Percentiles rank a stretch among this genome's conserved stretches.
Conservation (phyloP, 1,140 invertebrate species). For the Calliopsis andreniformis region DNA sequence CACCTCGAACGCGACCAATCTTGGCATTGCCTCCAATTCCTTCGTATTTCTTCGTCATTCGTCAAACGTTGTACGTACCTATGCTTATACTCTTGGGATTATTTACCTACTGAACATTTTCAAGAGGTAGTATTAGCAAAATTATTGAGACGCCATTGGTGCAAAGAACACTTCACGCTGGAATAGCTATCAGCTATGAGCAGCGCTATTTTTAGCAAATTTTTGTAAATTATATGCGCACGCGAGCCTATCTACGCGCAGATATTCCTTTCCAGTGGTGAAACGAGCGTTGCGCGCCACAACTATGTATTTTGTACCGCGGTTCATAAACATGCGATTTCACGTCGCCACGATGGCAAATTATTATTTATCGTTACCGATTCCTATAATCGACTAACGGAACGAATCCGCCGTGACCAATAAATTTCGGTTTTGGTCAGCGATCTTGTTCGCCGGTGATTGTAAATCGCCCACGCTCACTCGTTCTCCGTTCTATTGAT, state of each 20-base stretch:
- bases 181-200: background rate
- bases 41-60: background rate
- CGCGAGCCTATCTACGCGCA: background rate
- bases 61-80: too few relatives aligned
- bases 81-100: too few relatives aligned
- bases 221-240: background rate
- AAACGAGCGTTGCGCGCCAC: background rate
- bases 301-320: slow-evolving; percentile 44
- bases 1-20: background rate
- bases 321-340: slow-evolving; percentile 44
- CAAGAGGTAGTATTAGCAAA: too few relatives aligned
- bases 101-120: too few relatives aligned
- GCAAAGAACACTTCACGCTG: background rate
- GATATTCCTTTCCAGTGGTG: background rate
- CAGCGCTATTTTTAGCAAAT: background rate
- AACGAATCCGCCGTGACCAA: slow-evolving; percentile 45
- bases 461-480: slow-evolving; percentile 41
- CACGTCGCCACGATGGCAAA: slow-evolving; percentile 55
- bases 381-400: slow-evolving; percentile 50
- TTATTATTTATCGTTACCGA: slow-evolving; percentile 63
- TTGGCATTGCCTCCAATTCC: background rate
- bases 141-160: background rate
- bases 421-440: slow-evolving; percentile 56
- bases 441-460: slow-evolving; percentile 42
- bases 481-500: slow-evolving; percentile 17